Conservation (phyloP, 2,797 vertebrate genomes). For the Sternotherus odoratus region DNA sequence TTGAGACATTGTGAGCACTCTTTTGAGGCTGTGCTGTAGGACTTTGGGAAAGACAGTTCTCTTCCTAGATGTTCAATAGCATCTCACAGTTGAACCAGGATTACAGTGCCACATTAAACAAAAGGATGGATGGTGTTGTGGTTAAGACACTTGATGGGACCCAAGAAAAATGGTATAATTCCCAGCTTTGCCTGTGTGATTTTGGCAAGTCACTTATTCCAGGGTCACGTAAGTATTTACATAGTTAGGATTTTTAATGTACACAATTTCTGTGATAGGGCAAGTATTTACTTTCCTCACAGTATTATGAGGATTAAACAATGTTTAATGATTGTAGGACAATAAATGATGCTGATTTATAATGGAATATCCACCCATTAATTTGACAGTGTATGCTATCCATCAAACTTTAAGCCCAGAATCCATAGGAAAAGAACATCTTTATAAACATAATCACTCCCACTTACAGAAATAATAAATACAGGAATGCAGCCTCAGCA, state of each 20-base stretch:
- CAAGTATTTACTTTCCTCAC: not conserved
- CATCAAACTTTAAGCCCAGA: not conserved
- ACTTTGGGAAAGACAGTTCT: not conserved
- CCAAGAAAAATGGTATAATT: fast-evolving
- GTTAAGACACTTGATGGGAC: not conserved
- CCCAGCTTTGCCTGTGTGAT: not conserved
- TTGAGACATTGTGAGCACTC: not conserved
- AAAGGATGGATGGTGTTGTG: not conserved
- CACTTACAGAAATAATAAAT: not conserved
- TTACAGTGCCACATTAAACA: not conserved
- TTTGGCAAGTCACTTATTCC: not conserved
- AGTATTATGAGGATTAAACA: not conserved
- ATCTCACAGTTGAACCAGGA: too few species aligned
- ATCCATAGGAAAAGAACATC: not conserved
- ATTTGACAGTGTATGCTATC: not conserved
- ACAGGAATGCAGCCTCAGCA: not conserved
- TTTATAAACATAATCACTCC: not conserved
- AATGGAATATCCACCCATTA: not conserved
- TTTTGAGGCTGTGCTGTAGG: too few species aligned
- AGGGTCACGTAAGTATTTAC: not conserved
- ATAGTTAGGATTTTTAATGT: not conserved
- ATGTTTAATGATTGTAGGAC: fast-evolving
- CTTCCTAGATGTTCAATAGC: not conserved
- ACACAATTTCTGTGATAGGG: not conserved
- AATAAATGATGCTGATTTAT: not conserved